phyloP scores from a whole-genome alignment of 2,888 invertebrate genomes.

The Ceriagrion tenellum region DNA sequence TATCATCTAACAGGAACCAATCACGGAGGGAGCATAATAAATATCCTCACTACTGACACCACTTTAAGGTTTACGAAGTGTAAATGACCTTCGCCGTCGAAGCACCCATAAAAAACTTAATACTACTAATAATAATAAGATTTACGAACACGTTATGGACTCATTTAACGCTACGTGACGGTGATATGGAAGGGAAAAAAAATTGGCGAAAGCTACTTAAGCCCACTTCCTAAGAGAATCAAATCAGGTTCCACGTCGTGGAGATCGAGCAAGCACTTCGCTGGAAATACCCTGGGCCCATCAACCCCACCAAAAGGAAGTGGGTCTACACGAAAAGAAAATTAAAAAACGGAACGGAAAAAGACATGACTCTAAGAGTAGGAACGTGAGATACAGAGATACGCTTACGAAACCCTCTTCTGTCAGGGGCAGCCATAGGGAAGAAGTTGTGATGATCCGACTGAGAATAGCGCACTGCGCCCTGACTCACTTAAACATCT shows the following conservation, averaged over 20 bases:
- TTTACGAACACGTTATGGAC: background rate
- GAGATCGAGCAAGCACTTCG: background rate
- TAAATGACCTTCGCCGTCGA: no score
- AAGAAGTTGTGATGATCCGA: no score
- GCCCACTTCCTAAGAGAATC: background rate
- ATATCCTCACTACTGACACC: no score
- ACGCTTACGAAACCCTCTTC: no score
- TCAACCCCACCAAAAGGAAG: background rate
- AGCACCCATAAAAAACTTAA: no score
- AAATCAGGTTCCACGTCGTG: background rate
- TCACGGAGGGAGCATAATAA: no score
- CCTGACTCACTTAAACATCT: no score
- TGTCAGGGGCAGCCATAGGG: no score
- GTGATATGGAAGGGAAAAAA: background rate
- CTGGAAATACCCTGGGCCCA: background rate
- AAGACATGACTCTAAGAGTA: background rate
- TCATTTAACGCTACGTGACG: background rate
- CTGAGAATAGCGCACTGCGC: no score
- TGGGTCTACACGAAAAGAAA: background rate
- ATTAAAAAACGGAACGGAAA: background rate
- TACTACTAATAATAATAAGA: no score
- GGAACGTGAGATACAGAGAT: no score
- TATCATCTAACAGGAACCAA: no score
- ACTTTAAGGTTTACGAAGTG: background rate
- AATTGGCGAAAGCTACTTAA: background rate